A percentile compares a stretch with the other conserved stretches of the same genome.
These are phyloP conservation scores for Seladonia tumulorum DNA, from an alignment of 2,888 invertebrate genomes.

Conservation along the genomic window DNA sequence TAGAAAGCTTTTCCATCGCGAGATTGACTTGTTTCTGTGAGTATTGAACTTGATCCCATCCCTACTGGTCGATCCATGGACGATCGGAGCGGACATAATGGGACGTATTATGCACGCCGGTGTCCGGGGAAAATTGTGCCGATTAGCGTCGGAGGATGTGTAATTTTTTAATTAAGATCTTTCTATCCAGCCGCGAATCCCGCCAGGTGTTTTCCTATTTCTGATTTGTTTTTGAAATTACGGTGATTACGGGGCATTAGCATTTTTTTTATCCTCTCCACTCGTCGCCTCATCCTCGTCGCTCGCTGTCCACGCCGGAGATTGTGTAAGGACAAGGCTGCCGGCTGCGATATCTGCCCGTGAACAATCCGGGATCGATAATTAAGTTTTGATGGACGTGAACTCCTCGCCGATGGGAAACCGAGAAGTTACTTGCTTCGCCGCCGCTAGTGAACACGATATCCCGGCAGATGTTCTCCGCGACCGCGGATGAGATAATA, in stretches of 20 bases:
- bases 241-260: constrained; percentile 47
- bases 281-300: background rate
- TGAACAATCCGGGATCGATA: constrained; percentile 38
- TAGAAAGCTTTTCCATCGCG: background rate
- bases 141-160: constrained; percentile 67
- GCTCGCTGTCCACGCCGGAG: background rate
- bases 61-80: constrained; percentile 31
- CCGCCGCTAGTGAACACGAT: background rate
- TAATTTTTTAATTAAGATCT: constrained; percentile 68
- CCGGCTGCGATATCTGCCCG: constrained; percentile 12
- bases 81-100: constrained; percentile 64
- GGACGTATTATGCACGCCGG: constrained; percentile 60
- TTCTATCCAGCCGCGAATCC: background rate
- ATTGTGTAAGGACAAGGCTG: constrained; percentile 32
- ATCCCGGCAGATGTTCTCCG: constrained; percentile 49
- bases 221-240: constrained; percentile 41
- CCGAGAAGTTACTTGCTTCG: background rate
- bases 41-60: constrained; percentile 1
- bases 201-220: constrained; percentile 11
- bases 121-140: constrained; percentile 66
- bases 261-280: constrained; percentile 19
- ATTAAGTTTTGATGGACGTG: constrained; percentile 28
- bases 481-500: constrained; percentile 43
- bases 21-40: background rate
- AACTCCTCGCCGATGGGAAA: constrained; percentile 1